Base-by-base conservation (phyloP, 1,140 invertebrate genomes). In the Drosophila elegans region DNA sequence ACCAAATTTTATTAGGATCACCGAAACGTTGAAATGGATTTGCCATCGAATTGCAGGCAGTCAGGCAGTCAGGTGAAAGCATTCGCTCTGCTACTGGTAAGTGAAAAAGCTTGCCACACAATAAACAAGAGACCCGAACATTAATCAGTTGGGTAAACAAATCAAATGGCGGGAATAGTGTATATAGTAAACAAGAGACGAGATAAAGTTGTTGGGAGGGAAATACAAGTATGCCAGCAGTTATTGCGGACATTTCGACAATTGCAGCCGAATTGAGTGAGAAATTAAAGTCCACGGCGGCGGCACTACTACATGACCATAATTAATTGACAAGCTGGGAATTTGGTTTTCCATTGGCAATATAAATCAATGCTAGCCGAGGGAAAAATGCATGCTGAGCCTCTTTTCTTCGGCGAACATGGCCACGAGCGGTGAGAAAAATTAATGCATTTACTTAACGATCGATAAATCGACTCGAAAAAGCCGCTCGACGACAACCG, bases 401-500 rank as follows among this genome's bases (percentile, higher is more conserved):
- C 71, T 52, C 38, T 42, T 74, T 46, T 34, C 44, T 42, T 38
- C 41, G 21, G 27, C 55, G 62, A 51, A 61, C 75, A 71, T 44
- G 64, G 48, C 53, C 55, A 61, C 68, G 48, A 60, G 46, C 52
- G 56, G 52, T 68, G 56, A 64, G 42, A 66, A 79, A 80, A 84
- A 76, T 73, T 79, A 77, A 88, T 88, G 78, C 74, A 82, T 79
- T 82, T 71, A 74, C 57, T 72, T 81, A 86, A 78, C 74, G 74
- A 88, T 67, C 78, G 82, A 89, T 89, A 79, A 86, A 78, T 81
- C 59, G 64, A 74, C 49, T 44, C 54, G 45, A 62, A 76, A 66
- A 80, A 74, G 74, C 80, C 45, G 66, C 52, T 45, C 73, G 83
- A 88, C 83, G 84, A 89, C 83, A 88, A 88, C 84, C 80, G 84